These are phyloP conservation scores for Brachypteracias leptosomus DNA, from an alignment of 2,113 vertebrate species.

Conservation along the genomic window DNA sequence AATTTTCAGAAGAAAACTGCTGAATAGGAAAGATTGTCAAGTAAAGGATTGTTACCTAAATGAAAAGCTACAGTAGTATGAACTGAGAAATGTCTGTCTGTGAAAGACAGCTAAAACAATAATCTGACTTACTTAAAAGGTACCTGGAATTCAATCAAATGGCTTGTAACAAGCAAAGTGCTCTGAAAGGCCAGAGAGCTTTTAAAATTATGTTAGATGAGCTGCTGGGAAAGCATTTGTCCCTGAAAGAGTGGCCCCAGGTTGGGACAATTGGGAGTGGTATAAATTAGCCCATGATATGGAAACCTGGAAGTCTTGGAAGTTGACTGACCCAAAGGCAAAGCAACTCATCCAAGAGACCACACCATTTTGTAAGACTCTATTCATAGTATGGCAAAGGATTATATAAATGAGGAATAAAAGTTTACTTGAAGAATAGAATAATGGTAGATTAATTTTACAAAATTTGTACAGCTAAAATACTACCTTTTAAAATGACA, in stretches of 20 bases:
- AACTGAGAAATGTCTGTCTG: neutral
- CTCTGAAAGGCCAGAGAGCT: neutral
- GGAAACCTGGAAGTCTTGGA: neutral
- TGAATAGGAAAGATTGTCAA: neutral
- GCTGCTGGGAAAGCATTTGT: conserved; percentile 6
- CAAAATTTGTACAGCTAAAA: no score
- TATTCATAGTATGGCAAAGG: neutral
- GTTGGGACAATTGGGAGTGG: neutral
- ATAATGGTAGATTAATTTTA: neutral
- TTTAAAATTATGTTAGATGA: neutral
- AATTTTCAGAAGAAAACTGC: neutral
- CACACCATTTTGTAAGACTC: neutral
- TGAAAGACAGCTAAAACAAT: neutral
- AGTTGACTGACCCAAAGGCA: conserved; percentile 6
- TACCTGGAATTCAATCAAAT: neutral
- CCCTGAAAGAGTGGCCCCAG: neutral
- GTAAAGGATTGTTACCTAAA: neutral
- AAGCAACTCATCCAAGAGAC: neutral
- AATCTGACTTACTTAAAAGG: neutral
- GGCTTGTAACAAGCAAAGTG: neutral
- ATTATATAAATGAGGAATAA: neutral
- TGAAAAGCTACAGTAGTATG: neutral
- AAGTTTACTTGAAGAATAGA: conserved; percentile 21
- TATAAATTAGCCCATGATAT: neutral
- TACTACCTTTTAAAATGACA: no score